Evolutionary conservation across 2,888 invertebrate genomes (phyloP).

Genomic region (Drosophila nigritarsus): DNA sequence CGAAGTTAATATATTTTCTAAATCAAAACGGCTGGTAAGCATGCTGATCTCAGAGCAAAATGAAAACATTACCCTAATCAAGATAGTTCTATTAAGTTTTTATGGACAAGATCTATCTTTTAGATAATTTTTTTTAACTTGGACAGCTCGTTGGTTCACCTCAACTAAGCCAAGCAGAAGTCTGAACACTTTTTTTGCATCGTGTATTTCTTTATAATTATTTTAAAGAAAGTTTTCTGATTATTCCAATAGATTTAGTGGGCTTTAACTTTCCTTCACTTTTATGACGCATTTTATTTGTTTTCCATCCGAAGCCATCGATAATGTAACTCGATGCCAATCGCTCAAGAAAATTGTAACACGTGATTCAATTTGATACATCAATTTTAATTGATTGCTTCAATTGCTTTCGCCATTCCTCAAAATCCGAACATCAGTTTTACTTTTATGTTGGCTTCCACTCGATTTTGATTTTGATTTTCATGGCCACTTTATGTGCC

Average conservation of each 20-base stretch:
- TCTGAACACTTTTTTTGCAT: not conserved
- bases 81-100: not conserved
- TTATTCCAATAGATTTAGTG: not conserved
- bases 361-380: conserved; percentile 78
- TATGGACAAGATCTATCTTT: not conserved
- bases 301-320: not conserved
- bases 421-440: conserved; percentile 32
- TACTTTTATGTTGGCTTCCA: conserved; percentile 22
- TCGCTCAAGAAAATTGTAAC: conserved; percentile 61
- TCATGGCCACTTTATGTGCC: conserved; percentile 68
- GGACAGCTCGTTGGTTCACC: not conserved
- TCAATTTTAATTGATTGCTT: conserved; percentile 80
- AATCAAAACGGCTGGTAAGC: not conserved
- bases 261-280: not conserved
- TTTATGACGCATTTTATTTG: conserved; percentile 30
- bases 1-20: not conserved
- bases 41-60: not conserved
- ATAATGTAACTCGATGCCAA: conserved; percentile 32
- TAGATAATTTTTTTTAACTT: not conserved
- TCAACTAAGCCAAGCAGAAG: not conserved
- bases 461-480: conserved; percentile 54
- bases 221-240: not conserved
- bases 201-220: not conserved
- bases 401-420: conserved; percentile 48
- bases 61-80: not conserved